Conservation (phyloP, 2,888 invertebrate species). For the Epinotia ramella region DNA sequence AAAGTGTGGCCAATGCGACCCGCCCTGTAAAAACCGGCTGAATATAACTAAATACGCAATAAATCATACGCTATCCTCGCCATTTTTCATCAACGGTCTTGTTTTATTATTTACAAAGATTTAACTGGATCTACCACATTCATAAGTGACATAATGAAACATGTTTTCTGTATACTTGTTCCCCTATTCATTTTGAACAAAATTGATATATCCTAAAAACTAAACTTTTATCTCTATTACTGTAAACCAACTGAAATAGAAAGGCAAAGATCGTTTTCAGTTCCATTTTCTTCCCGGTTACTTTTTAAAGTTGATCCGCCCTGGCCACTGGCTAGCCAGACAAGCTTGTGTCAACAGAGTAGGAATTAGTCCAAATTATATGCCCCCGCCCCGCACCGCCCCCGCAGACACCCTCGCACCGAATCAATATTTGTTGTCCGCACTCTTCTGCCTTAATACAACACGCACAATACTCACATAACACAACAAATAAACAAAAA, state of each 20-base stretch:
- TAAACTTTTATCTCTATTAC: not conserved
- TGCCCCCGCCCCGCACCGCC: conserved; percentile 63
- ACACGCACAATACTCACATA: conserved; percentile 81
- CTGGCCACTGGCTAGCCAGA: conserved; percentile 70
- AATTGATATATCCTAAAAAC: not conserved
- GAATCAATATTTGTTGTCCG: conserved; percentile 86
- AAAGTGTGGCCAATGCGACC: too few relatives aligned
- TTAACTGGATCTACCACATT: not conserved
- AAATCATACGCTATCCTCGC: too few relatives aligned
- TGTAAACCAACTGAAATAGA: conserved; percentile 3
- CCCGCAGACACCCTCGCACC: conserved; percentile 64
- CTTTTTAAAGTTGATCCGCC: conserved; percentile 69
- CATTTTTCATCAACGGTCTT: too few relatives aligned
- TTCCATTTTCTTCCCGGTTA: conserved; percentile 35
- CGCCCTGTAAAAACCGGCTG: too few relatives aligned
- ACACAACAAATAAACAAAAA: conserved; percentile 40
- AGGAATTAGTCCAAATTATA: conserved; percentile 85
- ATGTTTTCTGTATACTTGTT: not conserved
- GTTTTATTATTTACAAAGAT: too few relatives aligned
- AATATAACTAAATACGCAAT: too few relatives aligned
- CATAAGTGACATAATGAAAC: not conserved
- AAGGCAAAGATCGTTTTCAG: conserved; percentile 15
- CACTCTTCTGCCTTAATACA: conserved; percentile 84
- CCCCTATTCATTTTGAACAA: too few relatives aligned
- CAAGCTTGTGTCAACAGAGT: conserved; percentile 81